Percentiles rank a stretch among this genome's conserved stretches.
Conservation (phyloP, 2,797 vertebrate genomes). For the Scyliorhinus canicula region DNA sequence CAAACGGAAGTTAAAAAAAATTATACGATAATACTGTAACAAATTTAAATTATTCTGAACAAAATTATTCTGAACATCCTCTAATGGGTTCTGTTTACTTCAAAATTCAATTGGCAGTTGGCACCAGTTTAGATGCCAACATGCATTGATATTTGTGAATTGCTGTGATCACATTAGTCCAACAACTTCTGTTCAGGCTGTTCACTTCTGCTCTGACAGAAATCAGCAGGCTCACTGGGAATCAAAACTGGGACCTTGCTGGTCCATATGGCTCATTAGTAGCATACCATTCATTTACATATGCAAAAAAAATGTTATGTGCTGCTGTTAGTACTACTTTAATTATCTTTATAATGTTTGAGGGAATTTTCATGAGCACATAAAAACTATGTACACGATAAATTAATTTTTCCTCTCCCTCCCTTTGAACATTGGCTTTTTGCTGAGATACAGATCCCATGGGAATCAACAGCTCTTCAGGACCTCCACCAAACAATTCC, state of each 20-base stretch:
- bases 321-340: background rate
- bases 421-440: background rate
- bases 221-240: no score
- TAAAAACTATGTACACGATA: background rate
- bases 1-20: background rate
- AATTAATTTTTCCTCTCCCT: background rate
- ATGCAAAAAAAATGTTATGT: background rate
- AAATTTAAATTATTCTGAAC: background rate
- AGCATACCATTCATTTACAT: background rate
- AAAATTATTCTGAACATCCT: background rate
- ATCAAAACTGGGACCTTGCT: no score
- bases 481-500: background rate
- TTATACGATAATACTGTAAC: background rate
- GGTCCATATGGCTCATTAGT: no score
- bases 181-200: no score
- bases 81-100: background rate
- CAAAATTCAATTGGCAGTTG: background rate
- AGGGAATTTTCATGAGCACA: background rate
- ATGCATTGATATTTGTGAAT: no score
- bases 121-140: background rate
- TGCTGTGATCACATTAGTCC: no score
- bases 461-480: background rate
- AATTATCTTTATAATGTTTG: background rate
- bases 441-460: background rate
- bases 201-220: no score